Evolutionary conservation across 2,113 vertebrate species (phyloP).

Genomic region (Emberiza fucata): DNA sequence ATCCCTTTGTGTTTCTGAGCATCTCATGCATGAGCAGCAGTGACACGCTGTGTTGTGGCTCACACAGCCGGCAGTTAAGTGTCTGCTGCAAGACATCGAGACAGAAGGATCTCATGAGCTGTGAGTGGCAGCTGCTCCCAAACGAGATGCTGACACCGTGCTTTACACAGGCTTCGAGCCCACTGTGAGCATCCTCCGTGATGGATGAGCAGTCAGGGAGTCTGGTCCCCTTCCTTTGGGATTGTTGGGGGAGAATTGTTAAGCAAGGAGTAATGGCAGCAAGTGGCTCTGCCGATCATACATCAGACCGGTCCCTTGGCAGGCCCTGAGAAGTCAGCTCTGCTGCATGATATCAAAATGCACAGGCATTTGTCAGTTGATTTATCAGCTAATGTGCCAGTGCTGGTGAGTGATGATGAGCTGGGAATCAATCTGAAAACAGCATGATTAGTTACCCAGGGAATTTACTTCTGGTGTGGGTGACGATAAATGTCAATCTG

Average conservation of each 20-base stretch:
- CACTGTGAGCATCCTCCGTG: not conserved
- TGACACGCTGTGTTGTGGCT: conserved; percentile 44
- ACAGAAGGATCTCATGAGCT: conserved; percentile 61
- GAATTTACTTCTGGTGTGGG: not conserved
- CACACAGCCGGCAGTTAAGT: conserved; percentile 17
- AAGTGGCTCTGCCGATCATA: conserved; percentile 12
- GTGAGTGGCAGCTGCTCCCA: conserved; percentile 52
- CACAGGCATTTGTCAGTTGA: conserved; percentile 34
- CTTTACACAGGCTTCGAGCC: conserved; percentile 19
- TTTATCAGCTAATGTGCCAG: conserved; percentile 45
- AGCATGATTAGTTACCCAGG: conserved; percentile 2
- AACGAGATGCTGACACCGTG: conserved; percentile 21
- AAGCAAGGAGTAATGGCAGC: conserved; percentile 13
- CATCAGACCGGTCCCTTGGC: conserved; percentile 12
- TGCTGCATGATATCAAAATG: conserved; percentile 10
- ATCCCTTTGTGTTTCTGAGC: not conserved
- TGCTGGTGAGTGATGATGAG: not conserved
- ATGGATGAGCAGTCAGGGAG: conserved; percentile 42
- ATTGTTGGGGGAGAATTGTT: conserved; percentile 22
- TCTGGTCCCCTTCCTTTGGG: not conserved
- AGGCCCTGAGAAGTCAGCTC: not conserved
- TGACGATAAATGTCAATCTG: conserved; percentile 5
- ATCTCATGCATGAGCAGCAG: not conserved
- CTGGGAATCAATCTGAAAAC: conserved; percentile 21
- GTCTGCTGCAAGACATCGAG: conserved; percentile 51